These are phyloP conservation scores for Myotis myotis DNA, from an alignment of 2,797 vertebrate genomes.

Conservation along the genomic window DNA sequence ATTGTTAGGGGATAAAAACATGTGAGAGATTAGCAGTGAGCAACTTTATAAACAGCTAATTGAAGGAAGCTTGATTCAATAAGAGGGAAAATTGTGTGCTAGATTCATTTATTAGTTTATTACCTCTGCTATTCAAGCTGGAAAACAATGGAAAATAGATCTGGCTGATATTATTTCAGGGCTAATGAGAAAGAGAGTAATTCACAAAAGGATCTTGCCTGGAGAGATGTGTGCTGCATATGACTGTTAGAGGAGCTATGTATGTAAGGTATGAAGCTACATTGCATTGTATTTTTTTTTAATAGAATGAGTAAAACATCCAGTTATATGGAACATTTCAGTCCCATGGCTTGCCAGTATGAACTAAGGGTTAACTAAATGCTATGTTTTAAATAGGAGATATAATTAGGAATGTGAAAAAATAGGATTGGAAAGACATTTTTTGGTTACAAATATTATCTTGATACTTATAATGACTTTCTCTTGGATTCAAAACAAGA, in stretches of 20 bases:
- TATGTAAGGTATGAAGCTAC: conserved; percentile 59
- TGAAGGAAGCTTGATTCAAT: not conserved
- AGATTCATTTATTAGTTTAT: not conserved
- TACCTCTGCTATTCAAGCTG: not conserved
- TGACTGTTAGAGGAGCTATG: conserved; percentile 51
- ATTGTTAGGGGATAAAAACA: conserved; percentile 57
- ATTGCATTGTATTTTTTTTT: not conserved
- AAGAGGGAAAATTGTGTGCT: not conserved
- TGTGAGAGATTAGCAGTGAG: not conserved
- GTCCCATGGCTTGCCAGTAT: not conserved
- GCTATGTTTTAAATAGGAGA: conserved; percentile 6
- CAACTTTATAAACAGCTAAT: conserved; percentile 2
- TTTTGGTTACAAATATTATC: not conserved
- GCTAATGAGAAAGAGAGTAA: not conserved
- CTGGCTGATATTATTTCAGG: not conserved
- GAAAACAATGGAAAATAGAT: not conserved
- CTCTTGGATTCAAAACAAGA: conserved; percentile 32
- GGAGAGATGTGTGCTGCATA: not conserved
- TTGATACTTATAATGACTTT: not conserved
- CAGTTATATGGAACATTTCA: not conserved
- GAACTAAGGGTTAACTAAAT: conserved; percentile 18
- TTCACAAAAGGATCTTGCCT: not conserved
- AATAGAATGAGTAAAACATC: not conserved
- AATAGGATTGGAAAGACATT: not conserved
- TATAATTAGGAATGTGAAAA: not conserved